Evolutionary conservation across 2,888 invertebrate genomes (phyloP).

Genomic region (Pemphredon lugubris): DNA sequence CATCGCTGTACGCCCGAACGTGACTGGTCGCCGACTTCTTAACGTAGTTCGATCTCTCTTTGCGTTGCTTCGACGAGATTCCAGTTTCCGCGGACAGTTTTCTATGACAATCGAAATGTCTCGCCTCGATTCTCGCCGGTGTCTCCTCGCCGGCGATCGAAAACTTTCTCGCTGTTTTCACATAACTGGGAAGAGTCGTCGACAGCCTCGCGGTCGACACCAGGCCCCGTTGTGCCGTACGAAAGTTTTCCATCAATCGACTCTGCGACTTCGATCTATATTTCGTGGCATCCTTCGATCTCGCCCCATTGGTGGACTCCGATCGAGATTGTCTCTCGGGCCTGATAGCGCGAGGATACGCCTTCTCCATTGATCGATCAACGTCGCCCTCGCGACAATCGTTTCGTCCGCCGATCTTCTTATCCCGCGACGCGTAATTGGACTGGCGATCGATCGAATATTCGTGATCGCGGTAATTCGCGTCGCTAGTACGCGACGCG

Average conservation of each 20-base stretch:
- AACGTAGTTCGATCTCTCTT: conserved; percentile 69
- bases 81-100: conserved; percentile 43
- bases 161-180: conserved; percentile 68
- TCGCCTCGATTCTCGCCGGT: conserved; percentile 61
- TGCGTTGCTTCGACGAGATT: conserved; percentile 61
- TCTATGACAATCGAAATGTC: conserved; percentile 34
- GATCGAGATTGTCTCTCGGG: conserved; percentile 5
- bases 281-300: conserved; percentile 14
- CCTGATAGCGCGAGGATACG: not conserved
- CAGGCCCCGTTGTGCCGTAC: conserved; percentile 18
- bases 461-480: not conserved
- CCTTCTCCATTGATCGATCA: conserved; percentile 8
- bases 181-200: conserved; percentile 72
- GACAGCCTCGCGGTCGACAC: conserved; percentile 47
- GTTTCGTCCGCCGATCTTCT: not conserved
- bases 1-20: conserved; percentile 64
- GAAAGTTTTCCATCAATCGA: conserved; percentile 44
- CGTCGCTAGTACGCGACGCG: not conserved
- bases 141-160: conserved; percentile 58
- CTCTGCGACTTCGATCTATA: conserved; percentile 56
- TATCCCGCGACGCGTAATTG: not conserved
- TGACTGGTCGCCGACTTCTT: conserved; percentile 64
- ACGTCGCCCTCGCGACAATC: not conserved
- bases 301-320: conserved; percentile 18
- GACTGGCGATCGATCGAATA: too few relatives aligned